Evolutionary conservation across 35 echinoderm and acorn worm species (phyloP).

Genomic region (Heliocidaris erythrogramma): DNA sequence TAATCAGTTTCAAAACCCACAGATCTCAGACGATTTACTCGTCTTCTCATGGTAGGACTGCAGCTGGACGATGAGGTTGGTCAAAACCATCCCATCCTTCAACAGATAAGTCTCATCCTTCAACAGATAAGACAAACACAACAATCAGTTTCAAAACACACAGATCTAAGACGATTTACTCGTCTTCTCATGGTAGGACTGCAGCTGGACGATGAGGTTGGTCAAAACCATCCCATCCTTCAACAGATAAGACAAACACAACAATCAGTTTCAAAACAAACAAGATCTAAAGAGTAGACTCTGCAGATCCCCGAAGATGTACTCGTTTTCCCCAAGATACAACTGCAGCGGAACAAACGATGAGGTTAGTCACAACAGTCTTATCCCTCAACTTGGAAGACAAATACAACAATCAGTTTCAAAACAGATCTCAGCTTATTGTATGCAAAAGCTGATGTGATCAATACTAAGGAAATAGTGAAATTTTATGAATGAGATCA

Average conservation of each 20-base stretch:
- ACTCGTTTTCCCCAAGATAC: constrained; percentile 59
- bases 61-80: constrained; percentile 68
- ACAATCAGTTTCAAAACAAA: background rate
- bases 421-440: no score
- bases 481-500: no score
- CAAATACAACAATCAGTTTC: background rate
- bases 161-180: constrained; percentile 38
- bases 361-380: constrained; percentile 63
- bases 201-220: constrained; percentile 67
- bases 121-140: constrained; percentile 56
- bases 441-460: no score
- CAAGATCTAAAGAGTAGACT: constrained; percentile 32
- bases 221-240: constrained; percentile 85
- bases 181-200: constrained; percentile 55
- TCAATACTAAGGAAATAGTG: no score
- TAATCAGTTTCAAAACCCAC: no score
- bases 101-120: no score
- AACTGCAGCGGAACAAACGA: constrained; percentile 60
- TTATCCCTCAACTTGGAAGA: constrained; percentile 84
- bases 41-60: constrained; percentile 59
- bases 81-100: constrained; percentile 79
- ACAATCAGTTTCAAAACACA: background rate
- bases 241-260: constrained; percentile 56
- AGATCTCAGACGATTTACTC: background rate
- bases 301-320: constrained; percentile 67